phyloP scores from a whole-genome alignment of 2,113 vertebrate genomes.

The Stercorarius parasiticus region DNA sequence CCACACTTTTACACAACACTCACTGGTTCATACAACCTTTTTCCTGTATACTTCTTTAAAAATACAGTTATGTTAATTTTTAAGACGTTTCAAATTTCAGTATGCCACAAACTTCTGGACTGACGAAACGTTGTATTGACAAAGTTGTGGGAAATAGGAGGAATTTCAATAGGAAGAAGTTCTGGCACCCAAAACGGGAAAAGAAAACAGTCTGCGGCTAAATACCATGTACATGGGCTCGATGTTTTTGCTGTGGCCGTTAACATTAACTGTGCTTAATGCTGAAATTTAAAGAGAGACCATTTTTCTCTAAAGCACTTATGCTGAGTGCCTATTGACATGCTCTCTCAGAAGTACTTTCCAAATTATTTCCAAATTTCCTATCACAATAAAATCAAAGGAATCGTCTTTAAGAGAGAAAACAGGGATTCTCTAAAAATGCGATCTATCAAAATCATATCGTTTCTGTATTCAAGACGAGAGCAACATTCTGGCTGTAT shows the following conservation, averaged over 20 bases:
- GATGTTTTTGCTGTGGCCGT: not conserved
- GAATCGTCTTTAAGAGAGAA: not conserved
- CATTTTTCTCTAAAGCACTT: not conserved
- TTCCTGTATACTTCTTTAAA: not conserved
- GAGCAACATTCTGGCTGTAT: not conserved
- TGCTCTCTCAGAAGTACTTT: not conserved
- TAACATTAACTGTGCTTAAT: too few relatives aligned
- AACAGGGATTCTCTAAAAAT: not conserved
- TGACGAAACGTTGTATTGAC: not conserved
- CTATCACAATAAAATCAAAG: not conserved
- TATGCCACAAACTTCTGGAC: not conserved
- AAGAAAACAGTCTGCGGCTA: not conserved
- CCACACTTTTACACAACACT: not conserved
- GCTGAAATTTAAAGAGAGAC: not conserved
- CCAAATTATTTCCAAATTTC: not conserved
- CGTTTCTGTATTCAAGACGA: not conserved
- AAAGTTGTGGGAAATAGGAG: not conserved
- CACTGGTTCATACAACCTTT: not conserved
- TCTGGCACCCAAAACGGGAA: not conserved
- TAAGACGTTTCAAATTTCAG: not conserved
- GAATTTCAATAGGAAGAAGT: not conserved
- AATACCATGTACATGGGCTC: not conserved
- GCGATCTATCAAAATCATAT: accelerated
- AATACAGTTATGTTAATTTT: not conserved
- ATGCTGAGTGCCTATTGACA: accelerated